phyloP scores from a whole-genome alignment of 2,113 vertebrate species.

The Actinemys pallida region DNA sequence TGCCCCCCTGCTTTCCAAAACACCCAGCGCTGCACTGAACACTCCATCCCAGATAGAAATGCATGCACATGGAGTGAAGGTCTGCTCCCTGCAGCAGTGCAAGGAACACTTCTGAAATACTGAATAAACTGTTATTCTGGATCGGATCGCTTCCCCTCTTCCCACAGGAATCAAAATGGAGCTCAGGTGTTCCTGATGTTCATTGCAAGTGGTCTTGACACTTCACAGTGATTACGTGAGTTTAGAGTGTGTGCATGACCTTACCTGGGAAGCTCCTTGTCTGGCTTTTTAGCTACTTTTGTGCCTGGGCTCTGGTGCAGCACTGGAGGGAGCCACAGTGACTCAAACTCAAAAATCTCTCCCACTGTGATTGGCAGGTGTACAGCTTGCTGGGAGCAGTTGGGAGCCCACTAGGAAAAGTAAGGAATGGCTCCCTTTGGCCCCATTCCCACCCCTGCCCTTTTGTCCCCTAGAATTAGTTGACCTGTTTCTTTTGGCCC shows the following conservation, averaged over 20 bases:
- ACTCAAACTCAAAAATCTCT: background rate
- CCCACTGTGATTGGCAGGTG: background rate
- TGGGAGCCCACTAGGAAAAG: rapidly evolving
- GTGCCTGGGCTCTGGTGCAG: background rate
- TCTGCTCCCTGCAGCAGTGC: background rate
- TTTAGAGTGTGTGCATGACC: too few species aligned
- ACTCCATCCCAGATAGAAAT: background rate
- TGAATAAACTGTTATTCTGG: background rate
- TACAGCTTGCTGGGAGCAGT: rapidly evolving
- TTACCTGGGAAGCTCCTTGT: too few species aligned
- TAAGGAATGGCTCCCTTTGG: background rate
- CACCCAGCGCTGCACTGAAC: background rate
- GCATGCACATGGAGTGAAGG: background rate
- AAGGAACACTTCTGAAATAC: background rate
- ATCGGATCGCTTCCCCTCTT: background rate
- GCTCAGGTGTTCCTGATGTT: background rate
- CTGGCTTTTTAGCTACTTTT: too few species aligned
- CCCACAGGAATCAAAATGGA: background rate
- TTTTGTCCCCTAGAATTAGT: background rate
- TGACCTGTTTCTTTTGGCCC: background rate
- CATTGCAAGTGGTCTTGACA: background rate
- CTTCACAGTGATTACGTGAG: too few species aligned
- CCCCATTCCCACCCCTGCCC: background rate
- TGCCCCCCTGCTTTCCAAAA: background rate
- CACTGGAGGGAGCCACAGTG: background rate